Conservation (phyloP, 2,113 vertebrate species). For the Epinephelus cyanopodus region DNA sequence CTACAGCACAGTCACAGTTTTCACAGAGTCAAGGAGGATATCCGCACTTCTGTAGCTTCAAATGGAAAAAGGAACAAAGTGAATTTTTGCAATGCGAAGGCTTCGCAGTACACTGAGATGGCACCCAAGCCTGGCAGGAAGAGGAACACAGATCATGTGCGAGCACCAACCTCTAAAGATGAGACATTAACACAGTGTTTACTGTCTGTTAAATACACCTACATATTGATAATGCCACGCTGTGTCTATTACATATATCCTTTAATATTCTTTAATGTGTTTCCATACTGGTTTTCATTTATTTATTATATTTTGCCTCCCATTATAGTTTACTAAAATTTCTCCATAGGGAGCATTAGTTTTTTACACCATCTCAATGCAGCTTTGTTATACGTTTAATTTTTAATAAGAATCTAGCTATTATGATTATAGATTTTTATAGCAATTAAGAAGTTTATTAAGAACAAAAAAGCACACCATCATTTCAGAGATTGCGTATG, state of each 20-base stretch:
- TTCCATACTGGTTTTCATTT: conserved; percentile 51
- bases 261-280: conserved; percentile 56
- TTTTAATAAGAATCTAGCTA: conserved; percentile 64
- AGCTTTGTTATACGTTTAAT: conserved; percentile 58
- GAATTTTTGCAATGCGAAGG: conserved; percentile 63
- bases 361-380: conserved; percentile 43
- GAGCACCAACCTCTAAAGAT: conserved; percentile 30
- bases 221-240: conserved; percentile 27
- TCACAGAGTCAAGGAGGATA: conserved; percentile 58
- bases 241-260: conserved; percentile 24
- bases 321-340: conserved; percentile 49
- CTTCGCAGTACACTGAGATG: conserved; percentile 42
- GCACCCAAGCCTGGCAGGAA: conserved; percentile 36
- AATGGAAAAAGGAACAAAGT: conserved; percentile 70
- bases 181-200: conserved; percentile 33
- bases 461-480: conserved; percentile 21
- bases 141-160: conserved; percentile 25
- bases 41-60: conserved; percentile 62
- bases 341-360: conserved; percentile 50
- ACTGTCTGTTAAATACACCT: conserved; percentile 46
- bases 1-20: conserved; percentile 52
- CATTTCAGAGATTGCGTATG: background rate
- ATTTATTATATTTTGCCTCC: conserved; percentile 50
- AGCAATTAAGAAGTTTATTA: conserved; percentile 47
- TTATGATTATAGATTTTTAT: conserved; percentile 57